Evolutionary conservation across 2,888 invertebrate species (phyloP), one percentile per base, ranked within the genome.

Genomic region (Pinctada fucata): DNA sequence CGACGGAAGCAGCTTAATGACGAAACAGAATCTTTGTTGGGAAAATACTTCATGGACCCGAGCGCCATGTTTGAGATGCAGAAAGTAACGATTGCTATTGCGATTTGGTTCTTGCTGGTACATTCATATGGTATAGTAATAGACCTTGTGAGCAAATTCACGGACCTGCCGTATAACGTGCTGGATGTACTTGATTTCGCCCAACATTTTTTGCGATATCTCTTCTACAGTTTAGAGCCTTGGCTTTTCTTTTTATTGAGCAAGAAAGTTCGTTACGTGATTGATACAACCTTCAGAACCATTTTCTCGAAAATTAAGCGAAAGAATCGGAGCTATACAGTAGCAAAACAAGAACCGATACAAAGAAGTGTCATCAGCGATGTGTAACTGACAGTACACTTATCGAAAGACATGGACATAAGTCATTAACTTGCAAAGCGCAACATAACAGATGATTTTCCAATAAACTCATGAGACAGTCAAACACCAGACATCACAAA

Each of bases 11-110:
- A 76, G 69, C 47, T 52, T 72, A 71, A 50, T 70, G 63, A 72
- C n/a, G 82, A 82, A 16, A 72, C 83, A 47, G 80, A 86, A 68
- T 75, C 78, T 51, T 78, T 84, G 48, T 84, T 90, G 65, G 83
- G 83, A 71, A 86, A 88, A 75, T 90, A 90, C 72, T 88, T 89
- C 77, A 79, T 90, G 58, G 89, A 90, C 76, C 81, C 88, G 16
- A 81, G 85, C 79, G 82, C 88, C 2, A 80, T 90, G 6, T 73
- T 84, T 63, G 86, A 90, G 75, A 79, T 90, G 50, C 76, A 82
- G 6, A 75, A 78, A 65, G 78, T 80, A 8, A 83, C 82, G 50
- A 72, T 83, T 4, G 74, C 84, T 52, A 66, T 82, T 52, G 83
- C 65, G 48, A 50, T 67, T 2, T 64, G 50, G 63, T 79, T 72